phyloP scores from a whole-genome alignment of 2,113 vertebrate genomes.

The Pholis gunnellus region DNA sequence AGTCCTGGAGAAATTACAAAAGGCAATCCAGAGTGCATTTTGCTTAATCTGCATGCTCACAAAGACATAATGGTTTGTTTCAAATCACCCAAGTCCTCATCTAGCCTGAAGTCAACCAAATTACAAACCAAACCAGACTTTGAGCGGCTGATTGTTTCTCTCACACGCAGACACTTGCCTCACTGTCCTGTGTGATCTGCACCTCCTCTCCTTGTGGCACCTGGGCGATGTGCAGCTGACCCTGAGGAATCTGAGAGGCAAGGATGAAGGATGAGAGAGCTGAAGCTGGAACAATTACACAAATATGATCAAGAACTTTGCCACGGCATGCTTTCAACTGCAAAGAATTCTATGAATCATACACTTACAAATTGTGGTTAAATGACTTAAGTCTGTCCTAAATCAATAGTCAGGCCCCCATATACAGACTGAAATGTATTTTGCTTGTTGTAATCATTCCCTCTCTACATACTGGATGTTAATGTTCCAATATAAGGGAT shows the following conservation, averaged over 20 bases:
- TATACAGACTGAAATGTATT: neutral
- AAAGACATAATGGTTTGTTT: neutral
- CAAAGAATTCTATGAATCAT: neutral
- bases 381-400: neutral
- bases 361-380: neutral
- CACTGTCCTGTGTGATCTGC: slow-evolving; percentile 98
- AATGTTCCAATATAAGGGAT: neutral
- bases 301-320: neutral
- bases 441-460: neutral
- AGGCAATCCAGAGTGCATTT: neutral
- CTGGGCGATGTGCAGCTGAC: slow-evolving; percentile 98
- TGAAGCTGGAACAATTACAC: neutral
- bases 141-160: neutral
- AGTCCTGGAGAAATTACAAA: neutral
- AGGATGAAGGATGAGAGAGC: slow-evolving; percentile 66
- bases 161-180: slow-evolving; percentile 83
- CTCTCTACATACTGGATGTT: neutral
- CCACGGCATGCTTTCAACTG: neutral
- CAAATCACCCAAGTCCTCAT: slow-evolving; percentile 7
- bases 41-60: neutral
- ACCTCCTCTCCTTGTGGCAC: slow-evolving; percentile 99
- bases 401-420: neutral
- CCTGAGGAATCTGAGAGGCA: slow-evolving; percentile 90
- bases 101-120: slow-evolving; percentile 15
- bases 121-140: slow-evolving; percentile 30